These are phyloP conservation scores for Cephus sareptanus DNA, from an alignment of 2,888 invertebrate genomes.

Conservation along the genomic window DNA sequence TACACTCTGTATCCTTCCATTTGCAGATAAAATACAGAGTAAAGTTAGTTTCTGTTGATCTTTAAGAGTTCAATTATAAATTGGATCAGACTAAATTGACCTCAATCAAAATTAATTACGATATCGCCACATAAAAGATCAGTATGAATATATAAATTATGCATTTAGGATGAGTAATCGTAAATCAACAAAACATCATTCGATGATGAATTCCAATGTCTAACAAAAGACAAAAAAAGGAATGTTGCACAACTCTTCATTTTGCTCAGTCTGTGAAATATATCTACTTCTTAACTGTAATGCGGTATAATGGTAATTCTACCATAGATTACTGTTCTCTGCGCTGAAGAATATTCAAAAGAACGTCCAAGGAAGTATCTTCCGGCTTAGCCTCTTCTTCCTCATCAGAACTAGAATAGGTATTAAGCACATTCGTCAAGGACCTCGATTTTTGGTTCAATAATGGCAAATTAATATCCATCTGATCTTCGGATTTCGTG, in stretches of 20 bases:
- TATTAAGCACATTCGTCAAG: slow-evolving; percentile 59
- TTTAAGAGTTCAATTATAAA: neutral
- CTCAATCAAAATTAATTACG: neutral
- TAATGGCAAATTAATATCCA: slow-evolving; percentile 57
- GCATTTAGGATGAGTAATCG: neutral
- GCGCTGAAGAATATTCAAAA: slow-evolving; percentile 67
- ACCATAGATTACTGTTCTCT: slow-evolving; percentile 45
- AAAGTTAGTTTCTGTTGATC: neutral
- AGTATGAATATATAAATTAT: too few relatives aligned
- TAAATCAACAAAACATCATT: neutral
- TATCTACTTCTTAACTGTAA: neutral
- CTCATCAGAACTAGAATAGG: slow-evolving; percentile 60
- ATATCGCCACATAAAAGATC: too few relatives aligned
- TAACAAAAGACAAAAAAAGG: neutral
- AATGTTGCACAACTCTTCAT: neutral
- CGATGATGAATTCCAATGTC: neutral
- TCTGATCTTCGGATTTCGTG: slow-evolving; percentile 47
- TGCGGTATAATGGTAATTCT: neutral
- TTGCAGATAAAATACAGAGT: neutral
- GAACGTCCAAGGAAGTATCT: slow-evolving; percentile 67
- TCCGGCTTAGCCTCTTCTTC: slow-evolving; percentile 57
- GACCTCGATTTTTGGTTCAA: slow-evolving; percentile 60
- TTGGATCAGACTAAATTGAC: neutral
- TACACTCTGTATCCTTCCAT: neutral
- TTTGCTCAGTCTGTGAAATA: neutral